Evolutionary conservation across 2,113 vertebrate species (phyloP).

Genomic region (Crotalus helleri): DNA sequence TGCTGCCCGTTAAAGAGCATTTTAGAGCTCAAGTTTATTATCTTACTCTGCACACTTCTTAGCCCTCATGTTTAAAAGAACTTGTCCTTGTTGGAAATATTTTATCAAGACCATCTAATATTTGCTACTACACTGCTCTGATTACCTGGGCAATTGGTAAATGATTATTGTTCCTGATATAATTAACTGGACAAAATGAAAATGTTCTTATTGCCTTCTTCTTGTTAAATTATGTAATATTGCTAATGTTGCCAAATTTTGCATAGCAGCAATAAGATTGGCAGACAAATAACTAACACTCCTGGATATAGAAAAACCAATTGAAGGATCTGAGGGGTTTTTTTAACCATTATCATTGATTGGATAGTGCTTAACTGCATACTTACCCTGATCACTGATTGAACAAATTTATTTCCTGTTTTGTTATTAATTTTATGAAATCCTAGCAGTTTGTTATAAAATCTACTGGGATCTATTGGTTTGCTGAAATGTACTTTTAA

Average conservation of each 20-base stretch:
- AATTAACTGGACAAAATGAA: neutral
- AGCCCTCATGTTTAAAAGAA: neutral
- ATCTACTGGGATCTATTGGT: neutral
- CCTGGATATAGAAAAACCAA: neutral
- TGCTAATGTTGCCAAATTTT: neutral
- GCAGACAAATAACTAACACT: neutral
- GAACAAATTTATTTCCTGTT: neutral
- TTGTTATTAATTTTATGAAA: neutral
- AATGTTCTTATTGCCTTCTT: neutral
- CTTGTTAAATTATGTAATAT: neutral
- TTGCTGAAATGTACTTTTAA: neutral
- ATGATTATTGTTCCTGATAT: neutral
- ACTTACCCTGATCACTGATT: neutral
- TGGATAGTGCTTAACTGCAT: neutral
- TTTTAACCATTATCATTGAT: neutral
- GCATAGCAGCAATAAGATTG: neutral
- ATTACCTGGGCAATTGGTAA: neutral
- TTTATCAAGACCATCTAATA: neutral
- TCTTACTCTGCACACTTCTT: neutral
- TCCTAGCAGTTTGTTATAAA: neutral
- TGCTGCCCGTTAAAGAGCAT: neutral
- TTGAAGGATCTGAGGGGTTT: neutral
- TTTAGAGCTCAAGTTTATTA: neutral
- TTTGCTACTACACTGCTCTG: neutral
- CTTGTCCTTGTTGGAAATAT: neutral